Evolutionary conservation across 2,113 vertebrate species (phyloP).

Genomic region (Stigmatopora argus): DNA sequence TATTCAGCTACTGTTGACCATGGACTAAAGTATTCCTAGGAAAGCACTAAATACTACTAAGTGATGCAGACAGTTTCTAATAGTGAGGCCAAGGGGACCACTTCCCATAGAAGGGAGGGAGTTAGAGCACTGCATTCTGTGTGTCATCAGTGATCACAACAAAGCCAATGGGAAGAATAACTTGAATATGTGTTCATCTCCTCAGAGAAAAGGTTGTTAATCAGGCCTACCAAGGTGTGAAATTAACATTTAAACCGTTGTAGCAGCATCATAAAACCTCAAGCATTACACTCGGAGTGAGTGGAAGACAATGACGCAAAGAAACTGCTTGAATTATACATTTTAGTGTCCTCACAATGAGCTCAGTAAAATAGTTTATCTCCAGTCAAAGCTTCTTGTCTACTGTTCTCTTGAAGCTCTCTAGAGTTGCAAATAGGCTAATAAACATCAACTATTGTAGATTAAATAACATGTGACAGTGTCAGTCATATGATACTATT

Average conservation of each 20-base stretch:
- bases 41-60: slow-evolving; percentile 15
- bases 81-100: slow-evolving; percentile 33
- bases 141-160: slow-evolving; percentile 5
- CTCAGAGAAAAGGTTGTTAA: slow-evolving; percentile 37
- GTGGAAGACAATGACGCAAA: neutral
- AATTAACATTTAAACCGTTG: slow-evolving; percentile 35
- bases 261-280: slow-evolving; percentile 30
- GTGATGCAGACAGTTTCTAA: slow-evolving; percentile 42
- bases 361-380: neutral
- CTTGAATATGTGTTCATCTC: slow-evolving; percentile 18
- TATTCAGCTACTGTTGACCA: neutral
- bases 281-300: neutral
- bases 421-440: neutral
- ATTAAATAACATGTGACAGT: neutral
- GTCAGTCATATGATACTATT: too few relatives aligned
- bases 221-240: slow-evolving; percentile 32
- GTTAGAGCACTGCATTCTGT: neutral
- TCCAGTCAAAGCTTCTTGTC: neutral
- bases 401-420: neutral
- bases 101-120: slow-evolving; percentile 35
- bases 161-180: slow-evolving; percentile 12
- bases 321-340: neutral
- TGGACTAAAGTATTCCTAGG: slow-evolving; percentile 1
- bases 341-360: neutral
- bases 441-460: neutral